Base-by-base conservation (phyloP, 2,888 invertebrate genomes). In the Oscheius sp. region DNA sequence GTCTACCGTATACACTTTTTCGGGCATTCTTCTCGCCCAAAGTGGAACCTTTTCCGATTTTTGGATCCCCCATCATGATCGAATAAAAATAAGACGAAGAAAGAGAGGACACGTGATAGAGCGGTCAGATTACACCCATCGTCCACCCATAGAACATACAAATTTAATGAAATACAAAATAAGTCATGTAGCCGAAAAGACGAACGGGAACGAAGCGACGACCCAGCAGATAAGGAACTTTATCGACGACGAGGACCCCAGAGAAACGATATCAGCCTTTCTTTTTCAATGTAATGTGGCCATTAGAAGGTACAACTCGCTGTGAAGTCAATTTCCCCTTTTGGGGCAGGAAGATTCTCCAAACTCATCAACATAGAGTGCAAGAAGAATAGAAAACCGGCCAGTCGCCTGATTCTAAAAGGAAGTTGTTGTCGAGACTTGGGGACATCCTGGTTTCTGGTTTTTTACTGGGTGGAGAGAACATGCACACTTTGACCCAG, bases 91-190 rank as follows among this genome's bases (percentile, higher is more conserved):
- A 52, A 49, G 35, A 35, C 3, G 66, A 66, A 52, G 27, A 16
- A 18, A 7, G 49, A 66, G 49, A 7, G 66, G 66, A n/a, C 66
- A 66, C 52, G 66, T 66, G 66, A 66, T 66, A 46, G n/a, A n/a
- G 16, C 45, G 66, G 66, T 66, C 66, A 66, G 29, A 18, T 66
- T 66, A 46, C 27, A 61, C 41, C 21, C 35, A 35, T 35, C 43
- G 43, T 29, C n/a, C 61, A 27, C 66, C 49, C 66, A 66, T 49
- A 66, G 66, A 66, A 66, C 66, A 52, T 29, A n/a, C 66, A 66
- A 27, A 21, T 21, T 23, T 18, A 35, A 35, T 6, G 35, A 9
- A 35, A 35, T 35, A 35, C 35, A 35, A 9, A 25, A 18, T 7
- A 18, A 18, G n/a, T 12, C 21, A 25, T 16, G 53, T 23, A 53